A percentile compares a stretch with the other conserved stretches of the same genome.
These are phyloP conservation scores for Dendronephthya gigantea DNA, from an alignment of 64 coral and sea anemone species.

Conservation along the genomic window DNA sequence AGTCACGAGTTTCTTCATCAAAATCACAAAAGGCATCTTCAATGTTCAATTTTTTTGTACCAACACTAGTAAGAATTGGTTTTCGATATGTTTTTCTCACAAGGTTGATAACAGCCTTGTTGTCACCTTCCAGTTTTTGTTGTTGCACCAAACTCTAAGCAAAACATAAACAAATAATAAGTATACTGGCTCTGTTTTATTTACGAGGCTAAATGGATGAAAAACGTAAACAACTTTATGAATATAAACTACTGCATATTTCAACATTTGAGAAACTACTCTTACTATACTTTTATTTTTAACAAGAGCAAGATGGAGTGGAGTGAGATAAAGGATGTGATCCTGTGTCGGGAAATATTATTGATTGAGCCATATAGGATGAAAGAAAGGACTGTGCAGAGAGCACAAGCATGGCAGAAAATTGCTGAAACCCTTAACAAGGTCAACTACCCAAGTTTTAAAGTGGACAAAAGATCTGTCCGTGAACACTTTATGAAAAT, in stretches of 20 bases:
- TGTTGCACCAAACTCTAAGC: too few relatives aligned
- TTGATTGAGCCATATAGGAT: conserved; percentile 18
- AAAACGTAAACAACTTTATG: background rate
- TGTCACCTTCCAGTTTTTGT: too few relatives aligned
- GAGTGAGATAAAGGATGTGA: conserved; percentile 37
- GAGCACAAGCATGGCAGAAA: conserved; percentile 31
- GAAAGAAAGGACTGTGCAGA: conserved; percentile 32
- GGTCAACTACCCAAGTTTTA: background rate
- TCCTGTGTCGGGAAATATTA: conserved; percentile 24
- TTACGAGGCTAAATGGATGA: too few relatives aligned
- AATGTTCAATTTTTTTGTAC: too few relatives aligned
- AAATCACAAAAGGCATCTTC: too few relatives aligned
- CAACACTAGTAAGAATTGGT: too few relatives aligned
- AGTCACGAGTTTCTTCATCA: background rate
- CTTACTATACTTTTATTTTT: conserved; percentile 8
- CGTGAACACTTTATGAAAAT: background rate
- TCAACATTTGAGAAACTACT: background rate
- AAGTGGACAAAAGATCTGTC: conserved; percentile 41
- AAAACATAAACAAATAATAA: too few relatives aligned
- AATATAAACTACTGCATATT: background rate
- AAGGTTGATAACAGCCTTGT: too few relatives aligned
- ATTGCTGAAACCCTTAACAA: conserved; percentile 37
- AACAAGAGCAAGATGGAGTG: conserved; percentile 45
- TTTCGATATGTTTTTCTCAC: too few relatives aligned
- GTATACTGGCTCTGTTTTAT: too few relatives aligned